A percentile compares a stretch with the other conserved stretches of the same genome.
Evolutionary conservation across 1,140 invertebrate genomes (phyloP).

Genomic region (Drosophila melanogaster): Release_6_plus_ISO1_MT NT_037436.4:10074001-10074500

Average conservation of each 20-base stretch:
- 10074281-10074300: slow-evolving; percentile 25
- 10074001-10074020: slow-evolving; percentile 33
- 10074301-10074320: slow-evolving; percentile 2
- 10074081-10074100: slow-evolving; percentile 40
- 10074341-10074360: slow-evolving; percentile 33
- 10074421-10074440: background rate
- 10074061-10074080: slow-evolving; percentile 49
- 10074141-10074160: slow-evolving; percentile 72
- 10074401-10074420: slow-evolving; percentile 24
- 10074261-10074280: slow-evolving; percentile 52
- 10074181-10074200: slow-evolving; percentile 49
- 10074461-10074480: slow-evolving; percentile 57
- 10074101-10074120: slow-evolving; percentile 19
- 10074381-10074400: slow-evolving; percentile 9
- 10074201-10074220: slow-evolving; percentile 43
- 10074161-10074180: slow-evolving; percentile 69
- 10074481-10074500: slow-evolving; percentile 34
- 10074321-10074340: slow-evolving; percentile 50
- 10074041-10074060: slow-evolving; percentile 76
- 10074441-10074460: slow-evolving; percentile 70
- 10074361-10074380: slow-evolving; percentile 34
- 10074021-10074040: slow-evolving; percentile 58
- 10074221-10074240: slow-evolving; percentile 54
- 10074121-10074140: slow-evolving; percentile 51
- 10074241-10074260: slow-evolving; percentile 54